Evolutionary conservation across 1,140 invertebrate species (phyloP).

Genomic region (Artemia franciscana): DNA sequence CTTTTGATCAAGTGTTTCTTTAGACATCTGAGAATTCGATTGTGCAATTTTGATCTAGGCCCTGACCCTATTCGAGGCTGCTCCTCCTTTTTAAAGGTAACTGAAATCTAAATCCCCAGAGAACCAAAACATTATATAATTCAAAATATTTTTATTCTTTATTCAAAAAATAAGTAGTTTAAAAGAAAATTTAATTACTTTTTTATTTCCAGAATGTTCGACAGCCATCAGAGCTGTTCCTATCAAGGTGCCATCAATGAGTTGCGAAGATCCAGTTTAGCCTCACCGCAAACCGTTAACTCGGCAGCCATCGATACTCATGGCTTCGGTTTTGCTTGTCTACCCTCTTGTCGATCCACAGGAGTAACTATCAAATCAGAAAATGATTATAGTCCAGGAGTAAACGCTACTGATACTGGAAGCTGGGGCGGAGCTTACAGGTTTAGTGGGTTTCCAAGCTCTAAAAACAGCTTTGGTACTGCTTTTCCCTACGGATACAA

Average conservation of each 20-base stretch:
- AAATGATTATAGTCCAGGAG: background rate
- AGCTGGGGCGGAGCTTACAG: background rate
- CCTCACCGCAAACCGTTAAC: background rate
- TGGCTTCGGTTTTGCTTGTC: background rate
- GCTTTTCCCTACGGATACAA: background rate
- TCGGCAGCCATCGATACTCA: background rate
- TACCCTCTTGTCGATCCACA: background rate
- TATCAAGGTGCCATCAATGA: background rate
- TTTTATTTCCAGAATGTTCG: background rate
- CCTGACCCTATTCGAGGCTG: too few relatives aligned
- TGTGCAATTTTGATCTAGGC: too few relatives aligned
- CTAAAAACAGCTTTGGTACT: background rate
- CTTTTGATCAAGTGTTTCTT: too few relatives aligned
- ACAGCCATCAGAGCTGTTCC: background rate
- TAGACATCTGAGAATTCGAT: too few relatives aligned
- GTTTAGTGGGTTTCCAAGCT: background rate
- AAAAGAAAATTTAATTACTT: too few relatives aligned
- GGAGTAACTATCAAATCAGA: background rate
- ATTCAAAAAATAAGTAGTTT: too few relatives aligned
- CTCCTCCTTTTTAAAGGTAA: too few relatives aligned
- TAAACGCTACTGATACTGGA: background rate
- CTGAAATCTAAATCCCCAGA: too few relatives aligned
- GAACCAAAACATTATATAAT: too few relatives aligned
- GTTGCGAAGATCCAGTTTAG: background rate
- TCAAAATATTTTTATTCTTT: too few relatives aligned